Evolutionary conservation across 2,797 vertebrate genomes (phyloP).

Genomic region (Sebastes cheni): DNA sequence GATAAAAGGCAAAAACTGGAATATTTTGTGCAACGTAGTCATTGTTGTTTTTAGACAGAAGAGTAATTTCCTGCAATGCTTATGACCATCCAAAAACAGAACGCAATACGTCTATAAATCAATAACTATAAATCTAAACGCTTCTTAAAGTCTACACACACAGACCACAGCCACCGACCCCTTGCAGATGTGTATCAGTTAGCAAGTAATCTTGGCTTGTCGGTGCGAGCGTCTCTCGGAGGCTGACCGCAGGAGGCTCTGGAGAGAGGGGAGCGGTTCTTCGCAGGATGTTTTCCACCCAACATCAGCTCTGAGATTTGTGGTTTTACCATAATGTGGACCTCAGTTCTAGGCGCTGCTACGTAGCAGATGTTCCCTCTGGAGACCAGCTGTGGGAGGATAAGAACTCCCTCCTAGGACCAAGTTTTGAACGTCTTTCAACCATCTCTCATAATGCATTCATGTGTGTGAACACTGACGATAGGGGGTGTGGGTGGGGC

Average conservation of each 20-base stretch:
- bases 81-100: background rate
- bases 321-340: slow-evolving; percentile 55
- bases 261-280: slow-evolving; percentile 17
- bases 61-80: background rate
- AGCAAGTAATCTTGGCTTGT: slow-evolving; percentile 2
- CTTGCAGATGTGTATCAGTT: slow-evolving; percentile 48
- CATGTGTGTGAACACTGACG: slow-evolving; percentile 17
- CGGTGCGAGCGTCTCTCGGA: slow-evolving; percentile 13
- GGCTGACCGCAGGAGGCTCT: slow-evolving; percentile 35
- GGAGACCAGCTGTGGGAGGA: slow-evolving; percentile 59
- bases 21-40: background rate
- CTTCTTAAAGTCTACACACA: background rate
- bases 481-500: slow-evolving; percentile 21
- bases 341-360: slow-evolving; percentile 2
- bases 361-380: slow-evolving; percentile 68
- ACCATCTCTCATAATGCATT: slow-evolving; percentile 32
- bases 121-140: slow-evolving; percentile 11
- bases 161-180: slow-evolving; percentile 24
- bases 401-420: slow-evolving; percentile 33
- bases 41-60: background rate
- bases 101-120: slow-evolving; percentile 29
- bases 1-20: too few relatives aligned
- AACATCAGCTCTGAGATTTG: slow-evolving; percentile 42
- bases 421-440: slow-evolving; percentile 44
- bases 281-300: slow-evolving; percentile 48